Base-by-base conservation (phyloP, 2,797 vertebrate genomes). In the Eptatretus atami region DNA sequence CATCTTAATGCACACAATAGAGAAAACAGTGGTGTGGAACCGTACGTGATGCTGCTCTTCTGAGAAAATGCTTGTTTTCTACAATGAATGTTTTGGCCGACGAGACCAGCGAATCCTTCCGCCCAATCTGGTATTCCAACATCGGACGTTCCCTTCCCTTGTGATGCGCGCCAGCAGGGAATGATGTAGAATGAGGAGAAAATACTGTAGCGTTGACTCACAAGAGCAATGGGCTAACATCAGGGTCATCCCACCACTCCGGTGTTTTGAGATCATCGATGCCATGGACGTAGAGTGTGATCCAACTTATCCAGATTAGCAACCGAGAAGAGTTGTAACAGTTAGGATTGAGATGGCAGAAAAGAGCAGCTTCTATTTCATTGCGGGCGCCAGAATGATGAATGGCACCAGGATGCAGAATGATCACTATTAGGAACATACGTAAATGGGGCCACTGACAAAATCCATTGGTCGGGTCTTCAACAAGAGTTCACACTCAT, bases 251-350 rank as follows among this genome's bases (percentile, higher is more conserved):
- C 88, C 88, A 93, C 1, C 1, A 0, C 77, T 70, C 57, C 1
- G 12, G 0, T 9, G 71, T 0, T 0, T 2, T 1, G 65, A 77
- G 1, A 52, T 53, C 53, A 0, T 1, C 1, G 60, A 75, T 77
- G 3, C 78, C 78, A 63, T 65, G 67, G 54, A 70, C 71, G 9
- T 93, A 70, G 77, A 93, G 76, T 1, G 71, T 65, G 70, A 95
- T 82, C 88, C 88, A 95, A 1, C 71, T 73, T 66, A 81, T 73
- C 86, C 88, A 95, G 70, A 86, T 67, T 67, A 67, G 68, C 69
- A 13, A 73, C 71, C 11, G 82, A 86, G 64, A 86, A 71, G n/a
- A 54, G 83, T 61, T 61, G 73, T 13, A 1, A 84, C 81, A 66
- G 85, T 14, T 70, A 67, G 78, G 63, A 86, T 74, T 69, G 15